A percentile compares a stretch with the other conserved stretches of the same genome.
Evolutionary conservation across 2,113 vertebrate species (phyloP).

Genomic region (Coptodon bakossiorum): DNA sequence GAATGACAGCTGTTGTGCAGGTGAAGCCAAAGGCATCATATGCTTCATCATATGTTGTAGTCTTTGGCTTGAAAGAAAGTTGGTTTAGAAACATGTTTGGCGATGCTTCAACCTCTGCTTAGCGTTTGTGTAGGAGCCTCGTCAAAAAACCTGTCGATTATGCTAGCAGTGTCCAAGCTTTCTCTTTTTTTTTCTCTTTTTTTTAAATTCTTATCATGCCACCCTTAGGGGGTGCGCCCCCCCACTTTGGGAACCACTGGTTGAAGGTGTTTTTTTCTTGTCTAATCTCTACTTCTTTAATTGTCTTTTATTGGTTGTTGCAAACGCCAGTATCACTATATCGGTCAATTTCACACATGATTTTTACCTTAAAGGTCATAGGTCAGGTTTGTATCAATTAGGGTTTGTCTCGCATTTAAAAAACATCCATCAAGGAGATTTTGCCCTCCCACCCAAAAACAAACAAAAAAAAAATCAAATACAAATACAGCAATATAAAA

Average conservation of each 20-base stretch:
- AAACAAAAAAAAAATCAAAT: background rate
- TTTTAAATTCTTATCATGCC: too few relatives aligned
- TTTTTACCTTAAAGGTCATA: background rate
- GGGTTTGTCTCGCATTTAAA: background rate
- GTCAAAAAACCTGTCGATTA: too few relatives aligned
- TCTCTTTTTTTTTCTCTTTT: too few relatives aligned
- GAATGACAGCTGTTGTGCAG: too few relatives aligned
- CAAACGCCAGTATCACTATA: accelerated
- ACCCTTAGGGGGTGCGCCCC: too few relatives aligned
- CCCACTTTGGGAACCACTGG: background rate
- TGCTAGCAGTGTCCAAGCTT: too few relatives aligned
- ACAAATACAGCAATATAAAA: background rate
- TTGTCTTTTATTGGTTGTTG: background rate
- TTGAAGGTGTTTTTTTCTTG: background rate
- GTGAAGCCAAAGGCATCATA: too few relatives aligned
- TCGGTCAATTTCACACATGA: background rate
- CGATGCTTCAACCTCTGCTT: too few relatives aligned
- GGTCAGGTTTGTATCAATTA: background rate
- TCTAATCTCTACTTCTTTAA: background rate
- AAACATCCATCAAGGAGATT: background rate
- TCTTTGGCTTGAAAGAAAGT: too few relatives aligned
- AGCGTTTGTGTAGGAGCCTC: too few relatives aligned
- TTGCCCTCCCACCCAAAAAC: background rate
- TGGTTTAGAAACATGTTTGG: too few relatives aligned
- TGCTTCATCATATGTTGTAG: too few relatives aligned